Base-by-base conservation (phyloP, 2,888 invertebrate genomes). In the Amblyteles armatorius region DNA sequence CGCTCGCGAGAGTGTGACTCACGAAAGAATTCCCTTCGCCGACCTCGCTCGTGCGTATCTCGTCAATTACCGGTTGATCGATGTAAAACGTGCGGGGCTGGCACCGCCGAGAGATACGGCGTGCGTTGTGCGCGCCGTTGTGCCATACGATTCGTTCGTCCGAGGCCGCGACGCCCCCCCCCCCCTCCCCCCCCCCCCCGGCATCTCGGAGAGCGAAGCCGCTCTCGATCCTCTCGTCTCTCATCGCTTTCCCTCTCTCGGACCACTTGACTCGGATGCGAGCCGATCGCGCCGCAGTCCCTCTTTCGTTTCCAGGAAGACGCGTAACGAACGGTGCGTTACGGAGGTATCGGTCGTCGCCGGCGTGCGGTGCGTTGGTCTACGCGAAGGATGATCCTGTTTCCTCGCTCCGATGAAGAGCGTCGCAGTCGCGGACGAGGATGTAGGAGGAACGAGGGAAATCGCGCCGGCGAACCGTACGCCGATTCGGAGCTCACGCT, bases 31-130 rank as follows among this genome's bases (percentile, higher is more conserved):
- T 85, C 82, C 82, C 85, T 82, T 83, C 79, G n/a, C 72, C 85
- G 82, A 85, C 85, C 85, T 85, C 85, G 79, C 82, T 69, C 85
- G 29, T 77, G 81, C 82, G 85, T 85, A 82, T 85, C 85, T 85
- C 85, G 85, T 85, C 85, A 85, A 85, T 85, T 85, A 85, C 85
- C 77, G 77, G 85, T 85, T 85, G 85, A 85, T 85, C 85, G 85
- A 85, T 85, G 85, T 85, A 85, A 85, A 85, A 85, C 82, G 82
- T 85, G 77, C 85, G 85, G 82, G 79, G 72, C 85, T 80, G 80
- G 72, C 82, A 79, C 79, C 73, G 82, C 67, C 69, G 81, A 74
- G 65, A 80, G 72, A 57, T 22, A 63, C 52, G 48, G 33, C 29
- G n/a, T 50, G 65, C 57, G 44, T 67, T 29, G 68, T 29, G 57